Evolutionary conservation across 1,140 invertebrate species (phyloP), one percentile per base, ranked within the genome.

Genomic region (Drosophila saltans): DNA sequence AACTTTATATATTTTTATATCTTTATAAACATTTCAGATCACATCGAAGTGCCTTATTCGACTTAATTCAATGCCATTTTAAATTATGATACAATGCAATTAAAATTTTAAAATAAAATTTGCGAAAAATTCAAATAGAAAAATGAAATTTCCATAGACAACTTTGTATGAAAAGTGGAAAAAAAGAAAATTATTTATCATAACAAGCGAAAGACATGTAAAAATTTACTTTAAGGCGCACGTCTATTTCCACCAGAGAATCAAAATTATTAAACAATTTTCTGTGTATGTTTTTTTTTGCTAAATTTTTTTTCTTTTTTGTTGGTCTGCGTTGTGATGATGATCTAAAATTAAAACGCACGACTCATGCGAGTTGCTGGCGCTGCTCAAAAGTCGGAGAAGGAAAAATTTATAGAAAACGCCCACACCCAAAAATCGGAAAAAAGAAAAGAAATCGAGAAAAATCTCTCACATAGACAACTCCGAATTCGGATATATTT

Each of bases 401-500:
- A 81, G 74, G 70, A 71, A 58, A 43, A 24, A 57, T 39, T 52
- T 26, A 73, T 57, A 79, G 41, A 71, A 43, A 67, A 58, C 55
- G 33, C 66, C 28, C 57, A 79, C 83, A 65, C 84, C 33, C 33
- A 36, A 36, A 36, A 55, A 24, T 55, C 48, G 48, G 48, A 36
- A 2, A 36, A 36, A 36, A 40, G 16, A 16, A 16, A 40, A 40
- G 67, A 88, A 74, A 59, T 62, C n/a, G 11, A 69, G 40, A 39
- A 71, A 75, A 61, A 58, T 78, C 81, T 66, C 83, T 69, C 63
- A 79, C 72, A 65, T 36, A 28, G 33, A 52, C 66, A 81, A 89
- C 84, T 89, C 84, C 84, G 84, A 89, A 90, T 89, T 89, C 86
- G 86, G 86, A 90, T 91, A 91, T 90, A 91, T 90, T 90, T 90